Evolutionary conservation across 2,888 invertebrate genomes (phyloP).

Genomic region (Ophion ventricosus): DNA sequence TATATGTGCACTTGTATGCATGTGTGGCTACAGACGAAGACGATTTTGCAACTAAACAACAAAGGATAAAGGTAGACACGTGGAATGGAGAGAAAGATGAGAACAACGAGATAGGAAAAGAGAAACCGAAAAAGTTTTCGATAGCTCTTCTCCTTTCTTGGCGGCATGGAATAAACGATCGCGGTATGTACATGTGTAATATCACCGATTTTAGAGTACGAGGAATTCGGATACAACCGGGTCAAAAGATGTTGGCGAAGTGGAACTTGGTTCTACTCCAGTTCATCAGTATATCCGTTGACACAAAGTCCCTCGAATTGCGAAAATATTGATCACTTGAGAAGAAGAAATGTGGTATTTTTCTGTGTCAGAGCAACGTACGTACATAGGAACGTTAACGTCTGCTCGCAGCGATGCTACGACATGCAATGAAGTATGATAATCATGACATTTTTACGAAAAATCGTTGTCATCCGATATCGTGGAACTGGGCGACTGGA

Average conservation of each 20-base stretch:
- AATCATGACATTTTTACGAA: too few relatives aligned
- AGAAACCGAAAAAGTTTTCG: slow-evolving; percentile 49
- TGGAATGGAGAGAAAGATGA: background rate
- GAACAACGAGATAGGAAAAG: slow-evolving; percentile 25
- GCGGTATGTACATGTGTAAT: slow-evolving; percentile 19
- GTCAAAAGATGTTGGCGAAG: slow-evolving; percentile 55
- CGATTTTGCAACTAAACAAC: slow-evolving; percentile 29
- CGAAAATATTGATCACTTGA: slow-evolving; percentile 10
- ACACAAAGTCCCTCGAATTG: background rate
- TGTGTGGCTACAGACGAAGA: slow-evolving; percentile 17
- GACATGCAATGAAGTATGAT: too few relatives aligned
- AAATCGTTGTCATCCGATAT: too few relatives aligned
- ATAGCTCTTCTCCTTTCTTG: slow-evolving; percentile 25
- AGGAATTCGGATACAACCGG: slow-evolving; percentile 8
- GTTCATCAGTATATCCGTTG: slow-evolving; percentile 17
- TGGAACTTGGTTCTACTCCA: slow-evolving; percentile 34
- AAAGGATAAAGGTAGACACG: slow-evolving; percentile 7
- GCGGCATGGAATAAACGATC: slow-evolving; percentile 37
- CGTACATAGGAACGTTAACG: background rate
- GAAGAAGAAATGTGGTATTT: background rate
- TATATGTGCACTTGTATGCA: background rate
- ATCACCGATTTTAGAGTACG: slow-evolving; percentile 1
- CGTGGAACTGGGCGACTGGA: too few relatives aligned
- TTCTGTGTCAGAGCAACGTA: background rate
- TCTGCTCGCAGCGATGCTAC: too few relatives aligned